Conservation (phyloP, 2,797 vertebrate genomes). For the Otolemur crassicaudatus region DNA sequence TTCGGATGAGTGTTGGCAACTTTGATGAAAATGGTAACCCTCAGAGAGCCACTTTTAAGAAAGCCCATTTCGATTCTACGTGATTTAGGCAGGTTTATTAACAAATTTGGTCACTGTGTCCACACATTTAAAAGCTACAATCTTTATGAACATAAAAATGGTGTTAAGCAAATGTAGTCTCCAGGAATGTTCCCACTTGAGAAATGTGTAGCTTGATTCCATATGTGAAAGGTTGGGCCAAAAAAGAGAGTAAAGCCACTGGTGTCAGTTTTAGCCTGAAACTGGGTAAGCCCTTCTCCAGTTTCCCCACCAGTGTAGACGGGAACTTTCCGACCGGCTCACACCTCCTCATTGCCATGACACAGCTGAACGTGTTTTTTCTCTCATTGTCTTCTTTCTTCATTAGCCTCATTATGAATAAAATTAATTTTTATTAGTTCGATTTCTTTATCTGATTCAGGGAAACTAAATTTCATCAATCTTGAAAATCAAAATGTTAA, state of each 20-base stretch:
- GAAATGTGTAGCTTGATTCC: not conserved
- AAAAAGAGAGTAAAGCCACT: not conserved
- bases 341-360: not conserved
- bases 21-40: not conserved
- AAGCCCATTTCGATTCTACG: not conserved
- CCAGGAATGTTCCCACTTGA: not conserved
- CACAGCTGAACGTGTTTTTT: not conserved
- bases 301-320: not conserved
- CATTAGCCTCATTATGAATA: not conserved
- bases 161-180: not conserved
- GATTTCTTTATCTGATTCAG: constrained; percentile 10
- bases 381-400: not conserved
- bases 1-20: not conserved
- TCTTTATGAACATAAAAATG: not conserved
- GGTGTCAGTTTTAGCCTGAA: not conserved
- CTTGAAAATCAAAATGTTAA: not conserved
- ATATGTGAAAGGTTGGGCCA: not conserved
- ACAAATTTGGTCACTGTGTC: not conserved
- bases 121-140: not conserved
- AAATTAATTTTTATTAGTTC: not conserved
- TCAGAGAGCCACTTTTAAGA: not conserved
- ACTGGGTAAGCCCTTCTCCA: not conserved
- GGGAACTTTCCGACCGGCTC: not conserved
- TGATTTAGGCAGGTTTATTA: not conserved
- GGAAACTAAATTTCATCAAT: constrained; percentile 1